Conservation (phyloP, 2,888 invertebrate genomes). For the Cephus pygmeus region DNA sequence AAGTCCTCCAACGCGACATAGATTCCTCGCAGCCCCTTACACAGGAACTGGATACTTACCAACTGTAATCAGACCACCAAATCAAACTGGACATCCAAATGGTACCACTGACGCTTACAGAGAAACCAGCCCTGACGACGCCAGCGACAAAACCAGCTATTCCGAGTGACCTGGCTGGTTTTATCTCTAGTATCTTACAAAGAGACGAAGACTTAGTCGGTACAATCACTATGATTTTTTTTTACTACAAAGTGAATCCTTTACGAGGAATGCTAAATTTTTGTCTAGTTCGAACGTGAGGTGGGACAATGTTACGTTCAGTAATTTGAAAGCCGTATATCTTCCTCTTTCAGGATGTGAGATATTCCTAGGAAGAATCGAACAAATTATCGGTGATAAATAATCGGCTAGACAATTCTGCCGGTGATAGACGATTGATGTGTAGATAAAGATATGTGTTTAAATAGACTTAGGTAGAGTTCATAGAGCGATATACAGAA, state of each 20-base stretch:
- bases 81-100: slow-evolving; percentile 54
- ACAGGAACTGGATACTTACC: slow-evolving; percentile 86
- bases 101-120: slow-evolving; percentile 56
- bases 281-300: background rate
- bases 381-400: background rate
- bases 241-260: background rate
- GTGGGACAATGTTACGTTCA: background rate
- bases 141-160: slow-evolving; percentile 63
- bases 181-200: background rate
- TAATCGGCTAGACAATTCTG: background rate
- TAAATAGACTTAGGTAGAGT: background rate
- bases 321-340: background rate
- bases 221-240: background rate
- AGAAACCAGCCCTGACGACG: slow-evolving; percentile 60
- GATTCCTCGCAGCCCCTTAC: slow-evolving; percentile 85
- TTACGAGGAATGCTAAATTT: background rate
- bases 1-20: slow-evolving; percentile 74
- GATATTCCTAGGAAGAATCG: background rate
- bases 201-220: background rate
- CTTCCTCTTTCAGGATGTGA: background rate
- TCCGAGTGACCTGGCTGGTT: slow-evolving; percentile 57
- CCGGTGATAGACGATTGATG: slow-evolving; percentile 12
- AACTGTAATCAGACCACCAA: slow-evolving; percentile 75
- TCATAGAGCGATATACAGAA: background rate
- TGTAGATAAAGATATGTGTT: slow-evolving; percentile 23